Conservation (phyloP, 2,113 vertebrate genomes). For the Orthochromis malagaraziensis region DNA sequence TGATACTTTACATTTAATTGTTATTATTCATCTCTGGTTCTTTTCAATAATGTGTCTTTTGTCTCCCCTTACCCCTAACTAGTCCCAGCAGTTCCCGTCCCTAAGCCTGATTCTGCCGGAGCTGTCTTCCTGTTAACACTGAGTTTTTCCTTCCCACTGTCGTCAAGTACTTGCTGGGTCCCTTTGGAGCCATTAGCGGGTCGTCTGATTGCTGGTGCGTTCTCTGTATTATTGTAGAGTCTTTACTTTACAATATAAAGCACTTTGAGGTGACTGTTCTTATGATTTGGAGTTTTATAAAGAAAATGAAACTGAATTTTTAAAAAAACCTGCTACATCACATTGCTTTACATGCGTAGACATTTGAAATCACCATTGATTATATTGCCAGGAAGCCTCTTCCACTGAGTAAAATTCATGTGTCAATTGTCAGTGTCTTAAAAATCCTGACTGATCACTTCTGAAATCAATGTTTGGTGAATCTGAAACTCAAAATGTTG, state of each 20-base stretch:
- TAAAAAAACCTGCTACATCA: not conserved
- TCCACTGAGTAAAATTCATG: not conserved
- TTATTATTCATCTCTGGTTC: not conserved
- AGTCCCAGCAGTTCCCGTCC: not conserved
- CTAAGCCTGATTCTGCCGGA: not conserved
- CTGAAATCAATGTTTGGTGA: not conserved
- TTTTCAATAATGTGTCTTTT: not conserved
- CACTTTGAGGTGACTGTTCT: not conserved
- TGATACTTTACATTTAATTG: not conserved
- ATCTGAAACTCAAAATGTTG: not conserved
- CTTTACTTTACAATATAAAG: not conserved
- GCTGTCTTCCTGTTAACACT: not conserved
- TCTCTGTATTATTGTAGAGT: not conserved
- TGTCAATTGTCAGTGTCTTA: not conserved
- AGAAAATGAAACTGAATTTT: not conserved
- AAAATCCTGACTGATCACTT: not conserved
- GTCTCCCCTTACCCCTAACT: not conserved
- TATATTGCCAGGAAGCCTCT: not conserved
- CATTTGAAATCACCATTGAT: not conserved
- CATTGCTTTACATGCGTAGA: fast-evolving
- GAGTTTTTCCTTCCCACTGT: not conserved
- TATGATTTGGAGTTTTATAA: not conserved
- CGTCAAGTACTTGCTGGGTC: not conserved
- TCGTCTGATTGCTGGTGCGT: fast-evolving
- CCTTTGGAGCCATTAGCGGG: fast-evolving